Percentiles rank a stretch among this genome's conserved stretches.
Conservation (phyloP, 1,140 invertebrate genomes). For the Rhopalosiphum maidis region DNA sequence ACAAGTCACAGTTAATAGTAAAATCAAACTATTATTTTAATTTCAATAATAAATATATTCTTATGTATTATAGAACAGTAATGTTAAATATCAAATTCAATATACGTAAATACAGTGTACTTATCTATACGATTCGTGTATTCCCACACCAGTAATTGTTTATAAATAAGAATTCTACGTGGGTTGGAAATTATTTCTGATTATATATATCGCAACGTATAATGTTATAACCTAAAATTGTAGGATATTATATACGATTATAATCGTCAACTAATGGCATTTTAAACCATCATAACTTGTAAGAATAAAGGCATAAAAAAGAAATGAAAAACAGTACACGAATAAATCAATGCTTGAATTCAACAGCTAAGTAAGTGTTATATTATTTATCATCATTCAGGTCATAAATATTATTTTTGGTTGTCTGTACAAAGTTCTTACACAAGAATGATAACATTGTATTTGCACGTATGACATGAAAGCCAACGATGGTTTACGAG, state of each 20-base stretch:
- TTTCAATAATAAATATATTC: not conserved
- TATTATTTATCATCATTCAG: constrained; percentile 7
- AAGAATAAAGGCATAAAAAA: not conserved
- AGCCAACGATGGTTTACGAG: not conserved
- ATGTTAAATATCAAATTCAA: not conserved
- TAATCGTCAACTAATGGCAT: not conserved
- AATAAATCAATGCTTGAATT: constrained; percentile 4
- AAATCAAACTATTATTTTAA: not conserved
- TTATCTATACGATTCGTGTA: not conserved
- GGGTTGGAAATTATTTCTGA: not conserved
- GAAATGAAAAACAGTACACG: not conserved
- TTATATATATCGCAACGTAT: not conserved
- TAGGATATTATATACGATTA: not conserved
- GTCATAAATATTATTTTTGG: not conserved
- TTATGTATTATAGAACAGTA: not conserved
- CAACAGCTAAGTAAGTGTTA: not conserved
- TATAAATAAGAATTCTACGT: not conserved
- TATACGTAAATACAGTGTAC: not conserved
- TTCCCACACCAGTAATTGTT: not conserved
- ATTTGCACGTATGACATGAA: not conserved
- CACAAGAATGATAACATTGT: not conserved
- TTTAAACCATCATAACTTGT: not conserved
- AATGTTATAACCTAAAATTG: not conserved
- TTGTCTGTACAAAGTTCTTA: not conserved
- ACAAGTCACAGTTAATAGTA: not conserved